These are phyloP conservation scores for Saturnia pavonia DNA, from an alignment of 2,888 invertebrate genomes.

Conservation along the genomic window DNA sequence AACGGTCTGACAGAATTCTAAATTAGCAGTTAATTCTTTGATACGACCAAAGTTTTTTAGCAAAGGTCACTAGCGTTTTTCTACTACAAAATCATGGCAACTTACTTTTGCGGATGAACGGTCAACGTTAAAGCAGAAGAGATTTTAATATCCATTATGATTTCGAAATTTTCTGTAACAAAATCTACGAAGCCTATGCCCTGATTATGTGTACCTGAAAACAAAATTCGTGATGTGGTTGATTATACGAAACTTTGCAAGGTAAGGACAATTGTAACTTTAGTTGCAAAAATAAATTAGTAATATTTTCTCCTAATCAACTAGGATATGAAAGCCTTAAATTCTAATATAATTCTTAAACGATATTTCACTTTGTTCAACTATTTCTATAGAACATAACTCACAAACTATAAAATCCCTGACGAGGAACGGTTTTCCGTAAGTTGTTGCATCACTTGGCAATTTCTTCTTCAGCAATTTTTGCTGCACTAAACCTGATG, in stretches of 20 bases:
- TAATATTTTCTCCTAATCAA: background rate
- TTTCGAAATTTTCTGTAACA: slow-evolving; percentile 64
- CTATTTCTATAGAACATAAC: slow-evolving; percentile 28
- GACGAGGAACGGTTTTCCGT: slow-evolving; percentile 72
- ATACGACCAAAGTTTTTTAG: background rate
- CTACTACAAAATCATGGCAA: background rate
- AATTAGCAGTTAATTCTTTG: background rate
- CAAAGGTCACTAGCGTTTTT: background rate
- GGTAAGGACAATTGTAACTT: too few relatives aligned
- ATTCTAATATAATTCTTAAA: too few relatives aligned
- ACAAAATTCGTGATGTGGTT: background rate
- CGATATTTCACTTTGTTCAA: background rate
- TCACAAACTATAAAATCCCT: slow-evolving; percentile 82
- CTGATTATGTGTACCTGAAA: slow-evolving; percentile 65
- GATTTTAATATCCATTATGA: slow-evolving; percentile 64
- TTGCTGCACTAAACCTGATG: slow-evolving; percentile 50
- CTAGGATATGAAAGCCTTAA: too few relatives aligned
- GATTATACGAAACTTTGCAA: background rate
- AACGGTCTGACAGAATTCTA: slow-evolving; percentile 55
- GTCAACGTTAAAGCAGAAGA: slow-evolving; percentile 65
- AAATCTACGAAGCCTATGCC: slow-evolving; percentile 78
- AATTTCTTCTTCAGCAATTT: slow-evolving; percentile 59
- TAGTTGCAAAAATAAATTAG: too few relatives aligned
- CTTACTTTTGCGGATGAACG: slow-evolving; percentile 79
- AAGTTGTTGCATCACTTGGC: slow-evolving; percentile 76